Evolutionary conservation across 2,797 vertebrate genomes (phyloP).

Genomic region (Danio tinwini): DNA sequence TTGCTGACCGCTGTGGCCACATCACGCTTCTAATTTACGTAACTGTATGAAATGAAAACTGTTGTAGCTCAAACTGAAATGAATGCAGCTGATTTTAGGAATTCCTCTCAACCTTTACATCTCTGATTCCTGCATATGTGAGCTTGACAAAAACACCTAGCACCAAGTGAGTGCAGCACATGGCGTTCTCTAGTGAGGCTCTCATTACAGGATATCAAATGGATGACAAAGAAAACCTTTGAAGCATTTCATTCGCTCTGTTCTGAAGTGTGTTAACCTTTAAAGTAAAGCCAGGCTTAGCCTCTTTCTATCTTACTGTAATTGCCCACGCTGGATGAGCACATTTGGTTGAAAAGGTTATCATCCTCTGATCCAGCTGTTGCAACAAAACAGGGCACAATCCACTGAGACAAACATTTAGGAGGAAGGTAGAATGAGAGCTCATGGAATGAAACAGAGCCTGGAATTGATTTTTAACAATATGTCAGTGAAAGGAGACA

Average conservation of each 20-base stretch:
- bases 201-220: slow-evolving; percentile 72
- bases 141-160: slow-evolving; percentile 2
- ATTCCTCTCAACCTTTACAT: slow-evolving; percentile 10
- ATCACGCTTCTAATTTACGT: slow-evolving; percentile 73
- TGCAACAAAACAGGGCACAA: slow-evolving; percentile 71
- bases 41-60: slow-evolving; percentile 74
- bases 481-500: neutral
- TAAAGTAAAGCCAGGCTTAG: slow-evolving; percentile 76
- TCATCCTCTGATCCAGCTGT: slow-evolving; percentile 72
- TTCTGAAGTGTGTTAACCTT: slow-evolving; percentile 82
- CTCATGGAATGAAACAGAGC: neutral
- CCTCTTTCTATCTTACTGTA: slow-evolving; percentile 73
- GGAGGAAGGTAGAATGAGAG: slow-evolving; percentile 43
- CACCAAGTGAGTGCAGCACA: neutral
- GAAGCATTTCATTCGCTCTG: slow-evolving; percentile 65
- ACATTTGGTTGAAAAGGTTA: slow-evolving; percentile 78
- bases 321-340: slow-evolving; percentile 75
- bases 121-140: neutral
- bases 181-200: slow-evolving; percentile 46
- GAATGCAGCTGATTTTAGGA: slow-evolving; percentile 68
- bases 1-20: slow-evolving; percentile 73
- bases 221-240: slow-evolving; percentile 73
- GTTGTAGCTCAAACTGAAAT: slow-evolving; percentile 70
- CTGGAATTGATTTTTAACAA: neutral
- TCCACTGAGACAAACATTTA: slow-evolving; percentile 66